A percentile compares a stretch with the other conserved stretches of the same genome.
These are phyloP conservation scores for Margarornis squamiger DNA, from an alignment of 2,797 vertebrate genomes.

Conservation along the genomic window DNA sequence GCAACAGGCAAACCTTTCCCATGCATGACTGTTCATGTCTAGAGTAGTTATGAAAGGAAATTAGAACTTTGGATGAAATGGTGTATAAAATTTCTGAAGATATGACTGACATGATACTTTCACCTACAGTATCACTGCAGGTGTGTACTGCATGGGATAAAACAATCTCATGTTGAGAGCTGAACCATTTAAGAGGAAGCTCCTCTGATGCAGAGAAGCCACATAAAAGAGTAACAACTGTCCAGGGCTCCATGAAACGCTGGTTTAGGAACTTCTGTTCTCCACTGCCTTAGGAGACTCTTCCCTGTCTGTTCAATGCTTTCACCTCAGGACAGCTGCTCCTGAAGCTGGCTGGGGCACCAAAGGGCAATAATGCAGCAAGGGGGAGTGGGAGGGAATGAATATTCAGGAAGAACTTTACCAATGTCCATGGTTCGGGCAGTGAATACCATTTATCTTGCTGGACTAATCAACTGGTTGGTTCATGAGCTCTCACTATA, in stretches of 20 bases:
- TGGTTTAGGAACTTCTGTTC: background rate
- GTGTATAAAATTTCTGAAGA: background rate
- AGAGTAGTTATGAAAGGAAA: background rate
- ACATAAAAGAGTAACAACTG: background rate
- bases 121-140: background rate
- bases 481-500: background rate
- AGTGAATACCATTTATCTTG: background rate
- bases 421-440: background rate
- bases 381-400: rapidly evolving
- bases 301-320: background rate
- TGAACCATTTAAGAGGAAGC: background rate
- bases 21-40: rapidly evolving
- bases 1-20: background rate
- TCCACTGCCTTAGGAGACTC: background rate
- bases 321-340: background rate
- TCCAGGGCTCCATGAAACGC: background rate
- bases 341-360: background rate
- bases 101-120: background rate
- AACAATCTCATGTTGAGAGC: background rate
- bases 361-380: background rate
- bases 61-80: background rate
- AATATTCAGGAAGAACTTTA: background rate
- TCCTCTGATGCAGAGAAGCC: background rate
- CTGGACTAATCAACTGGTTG: background rate
- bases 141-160: background rate